Evolutionary conservation across 2,888 invertebrate genomes (phyloP), one percentile per base, ranked within the genome.

Genomic region (Stenoptilia bipunctidactyla): DNA sequence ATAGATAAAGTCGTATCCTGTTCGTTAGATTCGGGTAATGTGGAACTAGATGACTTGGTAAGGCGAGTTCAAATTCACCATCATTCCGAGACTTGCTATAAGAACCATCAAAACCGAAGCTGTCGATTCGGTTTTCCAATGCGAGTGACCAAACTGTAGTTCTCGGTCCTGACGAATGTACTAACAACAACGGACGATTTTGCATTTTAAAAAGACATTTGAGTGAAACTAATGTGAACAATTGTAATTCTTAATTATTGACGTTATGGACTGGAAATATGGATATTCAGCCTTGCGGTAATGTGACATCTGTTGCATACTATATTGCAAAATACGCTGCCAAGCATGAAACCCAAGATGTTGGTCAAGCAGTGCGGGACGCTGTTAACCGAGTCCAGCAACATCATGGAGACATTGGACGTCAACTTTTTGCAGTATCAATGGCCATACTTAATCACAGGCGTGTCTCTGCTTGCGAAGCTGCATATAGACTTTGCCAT

Each of bases 261-360:
- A 46, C 37, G 15, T 10, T 53, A n/a, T 54, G 48, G 50, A 34
- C 37, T 39, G 54, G 40, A 13, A 51, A 52, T 34, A 53, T 53
- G 44, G 46, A 51, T 37, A 47, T 52, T 3, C 50, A 53, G 37
- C 51, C 51, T 9, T 50, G 48, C 38, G 49, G 51, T 1, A 36
- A 40, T 25, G 43, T 45, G 5, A 39, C 38, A 20, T 42, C 47
- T 6, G 42, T 50, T 5, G 47, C 51, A 1, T 49, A 44, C 33
- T 41, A 41, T 30, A 38, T 41, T 14, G 27, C 40, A 4, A 40
- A 40, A 14, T 37, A 37, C 13, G 12, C 20, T n/a, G 1, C 37
- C 1, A 37, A 37, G 20, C 20, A 20, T 2, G 37, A 37, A 12
- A 3, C 37, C 13, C 20, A 15, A 25, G 37, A 37, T 9, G 20